Evolutionary conservation across 1,140 invertebrate species (phyloP), one percentile per base, ranked within the genome.

Genomic region (Rhizoglyphus robini): DNA sequence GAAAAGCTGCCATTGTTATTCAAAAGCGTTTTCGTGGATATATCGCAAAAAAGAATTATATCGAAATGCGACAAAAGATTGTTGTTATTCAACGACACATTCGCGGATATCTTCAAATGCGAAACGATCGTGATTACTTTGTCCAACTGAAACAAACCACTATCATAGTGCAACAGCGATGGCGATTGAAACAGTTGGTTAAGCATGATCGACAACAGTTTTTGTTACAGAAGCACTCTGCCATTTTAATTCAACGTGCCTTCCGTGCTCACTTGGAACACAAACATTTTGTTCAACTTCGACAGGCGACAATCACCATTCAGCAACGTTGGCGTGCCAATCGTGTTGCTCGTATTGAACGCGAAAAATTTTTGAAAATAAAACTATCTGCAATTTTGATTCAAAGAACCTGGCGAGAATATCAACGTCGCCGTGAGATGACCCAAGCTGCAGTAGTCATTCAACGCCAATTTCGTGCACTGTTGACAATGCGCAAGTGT

Each of bases 31-130:
- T 29, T n/a, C 65, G 49, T 54, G 32, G 58, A n/a, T 46, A 63
- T 32, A 5, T 1, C 25, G 20, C 4, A 59, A 29, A 23, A 58
- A 65, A 41, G 38, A 4, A 27, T 23, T 63, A 69, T 13, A 15
- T 36, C 23, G 8, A 5, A 64, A 11, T 59, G 36, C 5, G 29
- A 13, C 29, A 31, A 32, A 68, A 57, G 20, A 64, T 68, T 11
- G 38, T 70, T 3, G 63, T 51, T 5, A 68, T 75, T 36, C 74
- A 75, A 60, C 29, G 63, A 15, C 29, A 34, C 0, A 70, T 66
- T 27, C 65, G 70, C 63, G 65, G 64, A 30, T 66, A 63, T 32
- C 0, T 25, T 36, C 68, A 48, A 48, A 67, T 25, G 27, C 2
- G n/a, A 27, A 1, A 11, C 8, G 29, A 34, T 60, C 27, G 27